Percentiles rank a stretch among this genome's conserved stretches.
These are phyloP conservation scores for Galago senegalensis DNA, from an alignment of 2,797 vertebrate genomes.

Conservation along the genomic window DNA sequence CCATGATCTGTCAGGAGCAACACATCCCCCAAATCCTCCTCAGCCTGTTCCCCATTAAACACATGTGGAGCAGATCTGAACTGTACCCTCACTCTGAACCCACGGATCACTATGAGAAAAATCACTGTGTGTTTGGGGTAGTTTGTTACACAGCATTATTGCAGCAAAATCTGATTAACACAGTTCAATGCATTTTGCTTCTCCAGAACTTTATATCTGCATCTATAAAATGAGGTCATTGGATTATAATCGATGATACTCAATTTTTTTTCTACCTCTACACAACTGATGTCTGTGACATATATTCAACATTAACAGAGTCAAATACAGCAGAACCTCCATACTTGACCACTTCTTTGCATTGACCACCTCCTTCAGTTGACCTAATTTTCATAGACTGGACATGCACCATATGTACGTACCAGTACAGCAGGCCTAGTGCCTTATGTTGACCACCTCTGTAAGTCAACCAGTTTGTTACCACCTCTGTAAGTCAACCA, in stretches of 20 bases:
- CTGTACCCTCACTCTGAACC: background rate
- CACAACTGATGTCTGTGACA: background rate
- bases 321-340: background rate
- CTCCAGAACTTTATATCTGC: background rate
- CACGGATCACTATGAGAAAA: background rate
- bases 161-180: constrained; percentile 13
- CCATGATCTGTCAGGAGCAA: background rate
- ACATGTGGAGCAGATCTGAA: background rate
- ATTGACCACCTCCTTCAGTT: too few relatives aligned
- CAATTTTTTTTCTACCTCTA: background rate
- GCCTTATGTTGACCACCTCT: too few relatives aligned
- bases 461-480: too few relatives aligned
- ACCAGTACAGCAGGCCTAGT: too few relatives aligned
- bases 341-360: too few relatives aligned
- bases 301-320: background rate
- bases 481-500: too few relatives aligned
- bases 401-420: too few relatives aligned
- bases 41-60: background rate
- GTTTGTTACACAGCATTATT: constrained; percentile 1
- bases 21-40: background rate
- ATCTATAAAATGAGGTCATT: background rate
- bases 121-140: background rate
- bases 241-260: background rate
- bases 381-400: too few relatives aligned
- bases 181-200: background rate